Evolutionary conservation across 2,113 vertebrate genomes (phyloP), one percentile per base, ranked within the genome.

Genomic region (Cavia porcellus): DNA sequence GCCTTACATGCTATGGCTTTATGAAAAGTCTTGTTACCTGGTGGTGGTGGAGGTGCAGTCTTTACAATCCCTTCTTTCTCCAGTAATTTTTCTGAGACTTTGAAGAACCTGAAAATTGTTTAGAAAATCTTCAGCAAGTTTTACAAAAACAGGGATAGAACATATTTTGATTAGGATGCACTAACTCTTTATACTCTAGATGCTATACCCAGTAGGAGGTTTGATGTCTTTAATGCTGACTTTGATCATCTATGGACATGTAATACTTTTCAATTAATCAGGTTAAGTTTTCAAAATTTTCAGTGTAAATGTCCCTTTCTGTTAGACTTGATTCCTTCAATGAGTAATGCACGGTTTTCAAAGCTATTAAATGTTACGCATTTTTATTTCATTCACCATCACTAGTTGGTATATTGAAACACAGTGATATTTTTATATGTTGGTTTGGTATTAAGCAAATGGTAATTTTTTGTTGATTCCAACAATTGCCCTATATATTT

Each of bases 321-420:
- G 6, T 68, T 75, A 83, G 30, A 95, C 22, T 91, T 79, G 52
- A 42, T 90, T 86, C 52, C 22, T 96, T 45, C 86, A 68, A 38
- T 72, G 70, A 79, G 14, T 42, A 52, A 15, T 28, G 66, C 5
- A 30, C 3, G 38, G 22, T 45, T 80, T 96, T 85, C 17, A 61
- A 70, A 80, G 35, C 20, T 52, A 83, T 85, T 47, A 93, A 61
- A 13, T 79, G 13, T 82, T 87, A 38, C 45, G 38, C 22, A 87
- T 62, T 57, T 82, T 79, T 5, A 79, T 89, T 89, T 92, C 5
- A 20, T 88, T 88, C 87, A 83, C 6, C 70, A 5, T 93, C 82
- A 77, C 3, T 38, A 77, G 25, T 32, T 68, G 13, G 47, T 50
- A 30, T 77, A 55, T 68, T 95, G 45, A 82, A 89, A 89, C 70